phyloP scores from a whole-genome alignment of 2,888 invertebrate species.

The Digitonthophagus gazella region DNA sequence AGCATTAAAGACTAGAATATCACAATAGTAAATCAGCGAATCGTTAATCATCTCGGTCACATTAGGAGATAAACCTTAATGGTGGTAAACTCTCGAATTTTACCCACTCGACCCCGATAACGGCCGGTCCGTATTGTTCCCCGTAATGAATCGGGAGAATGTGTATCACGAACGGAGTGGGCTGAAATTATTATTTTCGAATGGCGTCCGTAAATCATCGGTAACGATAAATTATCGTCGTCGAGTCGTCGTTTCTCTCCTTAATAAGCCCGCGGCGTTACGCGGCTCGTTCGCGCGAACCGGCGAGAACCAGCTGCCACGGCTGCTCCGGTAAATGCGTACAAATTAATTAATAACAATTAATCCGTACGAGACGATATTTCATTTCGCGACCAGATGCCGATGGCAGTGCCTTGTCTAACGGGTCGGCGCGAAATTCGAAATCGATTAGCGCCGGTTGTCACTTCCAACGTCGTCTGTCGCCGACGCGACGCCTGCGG shows the following conservation, averaged over 20 bases:
- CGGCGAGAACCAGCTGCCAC: background rate
- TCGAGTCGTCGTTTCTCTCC: background rate
- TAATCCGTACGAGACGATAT: conserved; percentile 40
- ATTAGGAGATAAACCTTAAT: background rate
- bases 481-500: background rate
- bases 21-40: background rate
- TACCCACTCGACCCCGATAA: background rate
- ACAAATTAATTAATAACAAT: conserved; percentile 43
- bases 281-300: background rate
- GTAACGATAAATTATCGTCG: background rate
- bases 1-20: background rate
- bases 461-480: conserved; percentile 38
- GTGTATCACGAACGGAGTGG: background rate
- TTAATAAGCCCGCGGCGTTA: background rate
- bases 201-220: background rate
- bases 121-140: background rate
- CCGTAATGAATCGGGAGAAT: background rate
- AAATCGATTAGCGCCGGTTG: conserved; percentile 44
- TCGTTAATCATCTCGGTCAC: background rate
- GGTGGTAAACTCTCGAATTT: background rate
- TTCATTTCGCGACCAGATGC: conserved; percentile 41
- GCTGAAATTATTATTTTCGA: background rate
- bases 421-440: conserved; percentile 34
- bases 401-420: conserved; percentile 44
- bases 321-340: conserved; percentile 5